Evolutionary conservation across 2,888 invertebrate species (phyloP).

Genomic region (Torymus texanus): DNA sequence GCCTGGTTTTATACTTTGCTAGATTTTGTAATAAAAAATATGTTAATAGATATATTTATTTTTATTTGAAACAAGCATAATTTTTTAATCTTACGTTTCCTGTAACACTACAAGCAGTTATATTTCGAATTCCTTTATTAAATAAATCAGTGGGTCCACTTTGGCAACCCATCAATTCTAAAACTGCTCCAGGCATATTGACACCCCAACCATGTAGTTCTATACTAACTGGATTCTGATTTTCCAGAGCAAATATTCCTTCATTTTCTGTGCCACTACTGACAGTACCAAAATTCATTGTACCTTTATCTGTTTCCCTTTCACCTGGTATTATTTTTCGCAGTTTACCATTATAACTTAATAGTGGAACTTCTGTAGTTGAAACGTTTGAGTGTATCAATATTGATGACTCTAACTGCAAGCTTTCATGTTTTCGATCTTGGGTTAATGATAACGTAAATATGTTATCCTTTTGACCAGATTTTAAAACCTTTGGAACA

Average conservation of each 20-base stretch:
- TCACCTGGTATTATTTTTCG: constrained; percentile 71
- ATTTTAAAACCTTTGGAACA: constrained; percentile 78
- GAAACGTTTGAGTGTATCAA: constrained; percentile 86
- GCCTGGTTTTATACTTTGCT: constrained; percentile 78
- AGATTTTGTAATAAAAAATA: constrained; percentile 60
- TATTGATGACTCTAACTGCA: constrained; percentile 80
- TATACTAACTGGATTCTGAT: constrained; percentile 86
- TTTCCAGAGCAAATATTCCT: constrained; percentile 83
- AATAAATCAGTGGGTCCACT: constrained; percentile 74
- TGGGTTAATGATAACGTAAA: constrained; percentile 79
- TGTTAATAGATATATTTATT: constrained; percentile 10
- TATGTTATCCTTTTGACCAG: constrained; percentile 78
- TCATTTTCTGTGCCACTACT: constrained; percentile 81
- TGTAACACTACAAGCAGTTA: constrained; percentile 70
- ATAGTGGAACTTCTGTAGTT: constrained; percentile 81
- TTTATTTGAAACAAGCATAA: constrained; percentile 13
- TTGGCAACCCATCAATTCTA: constrained; percentile 81
- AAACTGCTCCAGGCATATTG: constrained; percentile 78
- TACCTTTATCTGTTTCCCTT: constrained; percentile 69
- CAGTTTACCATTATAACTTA: constrained; percentile 85
- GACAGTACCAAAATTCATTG: constrained; percentile 81
- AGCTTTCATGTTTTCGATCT: constrained; percentile 74
- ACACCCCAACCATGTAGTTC: constrained; percentile 79
- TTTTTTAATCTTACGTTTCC: constrained; percentile 67
- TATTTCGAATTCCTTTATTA: constrained; percentile 70